Percentiles rank a stretch among this genome's conserved stretches.
Conservation (phyloP, 2,888 invertebrate genomes). For the Harpagoxenus sublaevis region DNA sequence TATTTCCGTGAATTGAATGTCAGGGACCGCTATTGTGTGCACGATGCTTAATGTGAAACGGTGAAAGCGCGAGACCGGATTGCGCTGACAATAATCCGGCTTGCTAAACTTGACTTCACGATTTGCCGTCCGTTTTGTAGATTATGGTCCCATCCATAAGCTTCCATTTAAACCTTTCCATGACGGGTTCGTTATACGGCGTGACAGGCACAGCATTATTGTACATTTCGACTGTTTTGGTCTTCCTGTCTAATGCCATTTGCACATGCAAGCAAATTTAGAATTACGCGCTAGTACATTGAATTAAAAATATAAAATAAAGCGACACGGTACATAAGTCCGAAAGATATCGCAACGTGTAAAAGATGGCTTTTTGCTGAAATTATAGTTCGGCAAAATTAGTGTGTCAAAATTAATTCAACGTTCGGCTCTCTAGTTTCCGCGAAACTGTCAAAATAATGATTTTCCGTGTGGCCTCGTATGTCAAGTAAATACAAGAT, state of each 20-base stretch:
- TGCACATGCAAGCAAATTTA: neutral
- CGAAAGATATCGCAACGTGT: neutral
- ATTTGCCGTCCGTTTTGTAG: constrained; percentile 11
- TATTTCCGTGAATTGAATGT: constrained; percentile 30
- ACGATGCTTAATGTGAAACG: constrained; percentile 1
- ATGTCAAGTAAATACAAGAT: constrained; percentile 30
- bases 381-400: neutral
- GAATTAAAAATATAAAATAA: constrained; percentile 9
- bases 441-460: constrained; percentile 22
- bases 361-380: neutral
- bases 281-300: neutral
- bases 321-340: neutral
- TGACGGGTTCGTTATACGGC: neutral
- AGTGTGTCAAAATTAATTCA: constrained; percentile 10
- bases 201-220: neutral
- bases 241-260: constrained; percentile 13
- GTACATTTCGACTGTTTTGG: neutral
- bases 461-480: neutral
- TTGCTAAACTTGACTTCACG: neutral
- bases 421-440: neutral
- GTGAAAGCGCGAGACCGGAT: constrained; percentile 5
- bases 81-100: neutral
- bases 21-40: constrained; percentile 52
- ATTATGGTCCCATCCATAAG: neutral
- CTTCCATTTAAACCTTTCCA: constrained; percentile 30